Evolutionary conservation across 2,888 invertebrate species (phyloP).

Genomic region (Uloborus plumipes): DNA sequence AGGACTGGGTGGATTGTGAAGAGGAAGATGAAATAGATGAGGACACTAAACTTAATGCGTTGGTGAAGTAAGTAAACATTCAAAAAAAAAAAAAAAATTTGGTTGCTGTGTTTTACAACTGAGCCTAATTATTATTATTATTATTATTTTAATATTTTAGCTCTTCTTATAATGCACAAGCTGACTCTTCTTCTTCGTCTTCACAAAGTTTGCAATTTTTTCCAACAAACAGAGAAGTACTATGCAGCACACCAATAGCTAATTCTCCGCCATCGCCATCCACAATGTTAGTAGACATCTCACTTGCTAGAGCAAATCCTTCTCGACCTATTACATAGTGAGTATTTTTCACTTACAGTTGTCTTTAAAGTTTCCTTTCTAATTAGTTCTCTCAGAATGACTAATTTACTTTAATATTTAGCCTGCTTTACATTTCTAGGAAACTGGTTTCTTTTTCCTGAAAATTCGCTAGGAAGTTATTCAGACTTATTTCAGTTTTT

Average conservation of each 20-base stretch:
- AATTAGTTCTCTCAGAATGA: too few relatives aligned
- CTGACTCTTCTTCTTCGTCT: background rate
- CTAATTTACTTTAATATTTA: too few relatives aligned
- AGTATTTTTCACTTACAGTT: background rate
- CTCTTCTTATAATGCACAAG: background rate
- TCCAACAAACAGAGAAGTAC: too few relatives aligned
- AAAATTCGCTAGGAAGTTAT: too few relatives aligned
- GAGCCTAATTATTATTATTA: conserved; percentile 1
- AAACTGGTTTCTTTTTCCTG: too few relatives aligned
- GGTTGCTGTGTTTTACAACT: background rate
- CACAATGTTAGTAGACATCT: background rate
- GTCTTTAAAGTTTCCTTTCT: background rate
- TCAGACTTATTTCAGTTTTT: too few relatives aligned
- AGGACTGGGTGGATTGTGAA: conserved; percentile 3
- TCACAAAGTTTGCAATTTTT: background rate
- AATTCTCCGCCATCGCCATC: background rate
- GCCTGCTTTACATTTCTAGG: too few relatives aligned
- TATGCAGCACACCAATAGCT: too few relatives aligned
- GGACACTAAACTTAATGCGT: background rate
- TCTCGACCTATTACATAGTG: background rate
- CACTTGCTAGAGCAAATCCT: background rate
- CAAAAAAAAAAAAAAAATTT: too few relatives aligned
- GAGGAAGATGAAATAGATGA: background rate
- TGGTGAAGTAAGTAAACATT: background rate
- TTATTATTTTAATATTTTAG: background rate